Percentiles rank a stretch among this genome's conserved stretches.
Evolutionary conservation across 2,113 vertebrate species (phyloP).

Genomic region (Machaerirhynchus nigripectus): DNA sequence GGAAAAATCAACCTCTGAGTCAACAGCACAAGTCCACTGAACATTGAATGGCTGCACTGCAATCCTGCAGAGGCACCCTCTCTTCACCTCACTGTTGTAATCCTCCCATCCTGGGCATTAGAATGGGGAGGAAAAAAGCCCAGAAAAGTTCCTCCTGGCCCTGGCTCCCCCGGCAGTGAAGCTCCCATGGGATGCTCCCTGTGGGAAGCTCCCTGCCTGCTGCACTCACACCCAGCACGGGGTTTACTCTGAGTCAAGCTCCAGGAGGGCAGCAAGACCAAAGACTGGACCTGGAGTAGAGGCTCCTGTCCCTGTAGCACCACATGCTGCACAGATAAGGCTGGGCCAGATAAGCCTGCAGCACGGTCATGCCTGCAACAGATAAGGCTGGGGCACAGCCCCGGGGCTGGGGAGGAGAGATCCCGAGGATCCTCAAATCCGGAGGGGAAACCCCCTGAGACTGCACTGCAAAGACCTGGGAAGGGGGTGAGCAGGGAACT

Average conservation of each 20-base stretch:
- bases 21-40: not conserved
- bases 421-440: accelerated
- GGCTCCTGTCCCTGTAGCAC: not conserved
- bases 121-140: not conserved
- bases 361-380: not conserved
- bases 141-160: not conserved
- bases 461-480: not conserved
- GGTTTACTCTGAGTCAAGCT: not conserved
- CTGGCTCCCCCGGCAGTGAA: not conserved
- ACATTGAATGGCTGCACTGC: not conserved
- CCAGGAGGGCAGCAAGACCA: not conserved
- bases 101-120: too few relatives aligned
- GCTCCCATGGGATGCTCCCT: not conserved
- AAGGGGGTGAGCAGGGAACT: not conserved
- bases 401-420: not conserved
- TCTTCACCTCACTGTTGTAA: not conserved
- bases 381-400: not conserved
- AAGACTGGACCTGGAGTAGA: not conserved
- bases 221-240: accelerated
- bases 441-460: not conserved
- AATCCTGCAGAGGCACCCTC: not conserved
- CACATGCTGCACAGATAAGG: not conserved
- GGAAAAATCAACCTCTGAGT: not conserved
- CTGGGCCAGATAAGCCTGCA: not conserved
- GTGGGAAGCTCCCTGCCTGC: accelerated